Base-by-base conservation (phyloP, 2,797 vertebrate genomes). In the Lacerta bilineata region DNA sequence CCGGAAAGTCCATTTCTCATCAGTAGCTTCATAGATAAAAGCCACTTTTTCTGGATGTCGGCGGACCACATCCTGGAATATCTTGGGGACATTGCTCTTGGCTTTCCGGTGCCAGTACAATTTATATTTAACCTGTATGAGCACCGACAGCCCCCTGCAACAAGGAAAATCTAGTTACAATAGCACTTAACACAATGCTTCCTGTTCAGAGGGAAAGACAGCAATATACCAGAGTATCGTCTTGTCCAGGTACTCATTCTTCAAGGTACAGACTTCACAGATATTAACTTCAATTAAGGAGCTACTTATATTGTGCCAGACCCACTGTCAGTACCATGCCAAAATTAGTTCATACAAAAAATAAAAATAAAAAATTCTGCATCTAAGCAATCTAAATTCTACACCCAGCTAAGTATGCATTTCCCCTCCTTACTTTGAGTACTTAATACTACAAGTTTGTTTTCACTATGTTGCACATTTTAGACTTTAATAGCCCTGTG, bases 1-100 rank as follows among this genome's bases (percentile, higher is more conserved):
- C 4, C 91, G 85, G 61, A 98, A 98, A 72, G 94, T 98, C 98
- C 98, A 99, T 41, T 94, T 93, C 82, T 96, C 97, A 0, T 97
- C 98, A 0, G 96, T 98, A 83, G 96, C 94, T 1, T 98, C 98
- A 0, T 97, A 97, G 85, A 98, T 97, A 74, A 98, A 92, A 0
- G 98, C 98, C 11, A 96, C 93, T 90, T 97, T 98, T 80, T 98
- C 94, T 0, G 98, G 98, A 82, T 98, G 95, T 17, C 75, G 76
- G 41, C 2, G 89, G 3, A 93, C 98, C 0, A 93, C 95, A 0
- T 90, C 95, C 80, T 96, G 95, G 95, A 98, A 98, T 80, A 98
- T 95, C 87, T 91, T 85, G 1, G 98, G 98, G 77, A 98, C 39
- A 18, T 97, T 98, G 93, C 92, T 96, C 88, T 90, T 86, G 0